Conservation (phyloP, 1,140 invertebrate species). For the Drosophila santomea region DNA sequence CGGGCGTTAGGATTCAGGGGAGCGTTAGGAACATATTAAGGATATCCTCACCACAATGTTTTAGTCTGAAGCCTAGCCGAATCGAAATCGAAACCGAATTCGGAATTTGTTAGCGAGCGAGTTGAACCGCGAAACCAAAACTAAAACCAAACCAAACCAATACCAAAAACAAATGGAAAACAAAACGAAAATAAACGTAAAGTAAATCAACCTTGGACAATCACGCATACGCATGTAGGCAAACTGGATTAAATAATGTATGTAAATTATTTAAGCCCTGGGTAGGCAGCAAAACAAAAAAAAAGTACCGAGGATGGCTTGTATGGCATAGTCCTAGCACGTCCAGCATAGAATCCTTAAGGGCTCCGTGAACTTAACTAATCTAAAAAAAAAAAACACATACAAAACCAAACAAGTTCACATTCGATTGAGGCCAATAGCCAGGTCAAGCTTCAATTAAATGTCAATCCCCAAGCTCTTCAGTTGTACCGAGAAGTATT, state of each 20-base stretch:
- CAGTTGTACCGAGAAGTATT: conserved; percentile 62
- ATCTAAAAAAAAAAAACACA: conserved; percentile 4
- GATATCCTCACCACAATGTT: conserved; percentile 52
- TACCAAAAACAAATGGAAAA: conserved; percentile 15
- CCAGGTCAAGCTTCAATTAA: conserved; percentile 54
- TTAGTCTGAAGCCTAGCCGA: conserved; percentile 63
- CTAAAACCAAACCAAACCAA: conserved; percentile 14
- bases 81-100: conserved; percentile 27
- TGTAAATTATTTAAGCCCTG: conserved; percentile 57
- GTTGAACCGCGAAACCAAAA: conserved; percentile 33
- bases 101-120: conserved; percentile 30
- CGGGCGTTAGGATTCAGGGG: conserved; percentile 4
- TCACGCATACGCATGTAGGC: conserved; percentile 72
- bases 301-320: conserved; percentile 24
- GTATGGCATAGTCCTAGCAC: conserved; percentile 57
- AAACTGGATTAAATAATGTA: conserved; percentile 51
- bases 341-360: conserved; percentile 36
- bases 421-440: conserved; percentile 49
- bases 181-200: conserved; percentile 33
- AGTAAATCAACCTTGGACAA: conserved; percentile 72
- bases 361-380: conserved; percentile 49
- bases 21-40: conserved; percentile 35
- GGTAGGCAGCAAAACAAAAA: conserved; percentile 14
- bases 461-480: conserved; percentile 57
- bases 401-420: too few species aligned